Evolutionary conservation across 2,888 invertebrate genomes (phyloP), one percentile per base, ranked within the genome.

Genomic region (Halictus quadricinctus): DNA sequence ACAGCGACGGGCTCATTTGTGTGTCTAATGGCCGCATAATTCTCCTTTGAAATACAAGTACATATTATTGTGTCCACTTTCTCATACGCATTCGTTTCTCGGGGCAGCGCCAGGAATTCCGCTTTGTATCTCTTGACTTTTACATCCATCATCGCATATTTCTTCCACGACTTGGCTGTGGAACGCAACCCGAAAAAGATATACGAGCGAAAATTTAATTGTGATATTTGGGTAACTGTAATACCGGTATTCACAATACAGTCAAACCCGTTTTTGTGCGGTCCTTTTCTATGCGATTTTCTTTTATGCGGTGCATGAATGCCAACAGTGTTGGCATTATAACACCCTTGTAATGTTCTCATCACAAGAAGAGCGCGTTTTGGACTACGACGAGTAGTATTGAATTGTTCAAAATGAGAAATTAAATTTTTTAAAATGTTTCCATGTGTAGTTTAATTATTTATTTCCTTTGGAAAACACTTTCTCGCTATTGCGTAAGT

Each of bases 41-140:
- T 80, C 66, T 80, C 36, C 36, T 85, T 83, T 83, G 83, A 74
- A 83, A 85, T 75, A 72, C 70, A 80, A n/a, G 76, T 74, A 80
- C 85, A 75, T 83, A 74, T 83, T 83, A 85, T 85, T 83, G 77
- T 70, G 70, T 77, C 79, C 70, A 76, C 76, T 76, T 85, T 79
- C 76, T 80, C 64, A 58, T 41, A 83, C 79, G 41, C 76, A 85
- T 83, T 72, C 77, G 80, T 85, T 74, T 72, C 18, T 70, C 79
- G 41, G 85, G 83, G 77, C 85, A 64, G 74, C 77, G 21, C 54
- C 36, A 41, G 80, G 74, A 77, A 80, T 80, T 83, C 46, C 70
- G 83, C 74, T 85, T 85, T 83, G 80, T 85, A 83, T 80, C 76
- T 77, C 85, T 50, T 80, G 85, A 83, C 85, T 85, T 85, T 83